Base-by-base conservation (phyloP, 2,888 invertebrate genomes). In the Perizoma affinitatum region DNA sequence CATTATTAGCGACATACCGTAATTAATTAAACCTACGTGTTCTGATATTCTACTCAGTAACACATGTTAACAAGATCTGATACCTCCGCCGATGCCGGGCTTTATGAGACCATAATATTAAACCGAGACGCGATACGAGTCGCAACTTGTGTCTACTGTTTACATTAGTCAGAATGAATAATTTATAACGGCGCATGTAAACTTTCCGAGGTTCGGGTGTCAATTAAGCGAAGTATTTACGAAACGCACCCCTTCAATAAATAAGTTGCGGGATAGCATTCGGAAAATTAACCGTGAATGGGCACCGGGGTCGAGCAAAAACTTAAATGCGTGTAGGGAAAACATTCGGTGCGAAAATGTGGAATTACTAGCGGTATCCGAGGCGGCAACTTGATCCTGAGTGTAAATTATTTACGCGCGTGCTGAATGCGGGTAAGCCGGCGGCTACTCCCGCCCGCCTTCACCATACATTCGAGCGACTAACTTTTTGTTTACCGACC, bases 201-300 rank as follows among this genome's bases (percentile, higher is more conserved):
- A 83, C 75, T 82, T 78, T 64, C n/a, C 69, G 73, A 74, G 76
- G 71, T 77, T 76, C 75, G 75, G 80, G 74, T 83, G 82, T 83
- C 83, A 87, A 87, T 87, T 87, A 86, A 80, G 79, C 73, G 79
- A 84, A 86, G 83, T 85, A 86, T 87, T 87, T 79, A 76, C 74
- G 73, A 76, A 80, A 81, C 58, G 67, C 80, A 74, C 82, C 82
- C 79, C 73, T 78, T 76, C 76, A 82, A 84, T 84, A 84, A 86
- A 84, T 82, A 81, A 85, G 78, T 84, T 82, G 77, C 75, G 80
- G 78, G 85, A 86, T 87, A 83, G 82, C 84, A 88, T 87, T 86
- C 72, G 79, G 82, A 76, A 85, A 88, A 89, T 89, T 85, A 87
- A 83, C 83, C 82, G 78, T 79, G 80, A 85, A 86, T 82, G 81